A percentile compares a stretch with the other conserved stretches of the same genome.
Conservation (phyloP, 92 coral and sea anemone genomes). For the Umimayanthus kanabou region DNA sequence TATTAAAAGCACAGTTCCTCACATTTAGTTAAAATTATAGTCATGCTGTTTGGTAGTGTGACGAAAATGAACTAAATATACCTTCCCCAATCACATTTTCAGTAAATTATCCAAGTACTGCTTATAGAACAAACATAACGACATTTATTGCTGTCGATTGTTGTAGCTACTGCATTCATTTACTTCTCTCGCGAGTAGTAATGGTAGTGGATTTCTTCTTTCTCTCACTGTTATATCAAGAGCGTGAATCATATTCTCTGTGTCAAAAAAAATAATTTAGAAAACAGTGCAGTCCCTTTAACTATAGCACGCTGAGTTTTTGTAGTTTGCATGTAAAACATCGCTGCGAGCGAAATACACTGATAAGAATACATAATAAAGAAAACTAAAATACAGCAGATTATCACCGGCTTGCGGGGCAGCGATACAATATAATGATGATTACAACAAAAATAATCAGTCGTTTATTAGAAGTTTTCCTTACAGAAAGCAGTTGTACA, state of each 20-base stretch:
- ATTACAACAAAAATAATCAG: background rate
- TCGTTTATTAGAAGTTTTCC: background rate
- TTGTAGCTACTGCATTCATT: background rate
- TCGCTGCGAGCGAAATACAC: conserved; percentile 15
- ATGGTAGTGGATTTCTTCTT: too few species aligned
- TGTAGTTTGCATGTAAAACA: conserved; percentile 2
- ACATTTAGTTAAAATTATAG: background rate
- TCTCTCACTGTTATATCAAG: background rate
- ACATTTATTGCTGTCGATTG: background rate
- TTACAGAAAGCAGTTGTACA: conserved; percentile 25
- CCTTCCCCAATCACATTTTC: background rate
- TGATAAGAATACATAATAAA: background rate
- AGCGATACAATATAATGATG: background rate
- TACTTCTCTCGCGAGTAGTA: background rate
- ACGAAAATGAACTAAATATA: too few species aligned
- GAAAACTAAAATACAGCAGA: background rate
- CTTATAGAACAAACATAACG: background rate
- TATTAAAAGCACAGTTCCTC: background rate
- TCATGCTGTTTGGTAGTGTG: background rate
- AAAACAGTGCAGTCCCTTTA: conserved; percentile 2
- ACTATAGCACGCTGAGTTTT: background rate
- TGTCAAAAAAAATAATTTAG: background rate
- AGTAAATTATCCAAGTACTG: background rate
- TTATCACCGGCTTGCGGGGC: conserved; percentile 9
- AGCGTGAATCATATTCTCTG: background rate